Percentiles rank a stretch among this genome's conserved stretches.
Evolutionary conservation across 2,113 vertebrate genomes (phyloP).

Genomic region (Oryzias celebensis): DNA sequence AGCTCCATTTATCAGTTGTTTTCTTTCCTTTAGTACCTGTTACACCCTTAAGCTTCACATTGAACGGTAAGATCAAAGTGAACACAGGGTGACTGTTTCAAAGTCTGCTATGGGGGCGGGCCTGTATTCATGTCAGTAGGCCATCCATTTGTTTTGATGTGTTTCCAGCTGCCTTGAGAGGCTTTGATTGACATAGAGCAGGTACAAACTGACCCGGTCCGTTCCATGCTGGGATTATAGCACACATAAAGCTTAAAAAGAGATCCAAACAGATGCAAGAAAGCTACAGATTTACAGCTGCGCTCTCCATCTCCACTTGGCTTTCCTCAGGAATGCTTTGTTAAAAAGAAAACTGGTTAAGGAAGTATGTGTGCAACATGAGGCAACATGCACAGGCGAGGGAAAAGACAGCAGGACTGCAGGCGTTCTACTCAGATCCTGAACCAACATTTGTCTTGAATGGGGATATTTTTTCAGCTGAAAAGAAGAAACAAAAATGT

Average conservation of each 20-base stretch:
- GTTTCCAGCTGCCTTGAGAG: constrained; percentile 24
- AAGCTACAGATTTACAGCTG: constrained; percentile 13
- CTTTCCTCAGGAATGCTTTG: constrained; percentile 24
- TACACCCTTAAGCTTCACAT: no score
- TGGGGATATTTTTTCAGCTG: not conserved
- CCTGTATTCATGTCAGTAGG: constrained; percentile 49
- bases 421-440: not conserved
- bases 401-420: not conserved
- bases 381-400: constrained; percentile 12
- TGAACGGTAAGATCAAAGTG: not conserved
- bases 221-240: constrained; percentile 31
- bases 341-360: constrained; percentile 1
- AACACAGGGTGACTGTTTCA: not conserved
- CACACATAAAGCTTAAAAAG: constrained; percentile 11
- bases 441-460: no score
- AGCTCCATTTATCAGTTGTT: no score
- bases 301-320: constrained; percentile 20
- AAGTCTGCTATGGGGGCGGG: not conserved
- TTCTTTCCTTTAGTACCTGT: no score
- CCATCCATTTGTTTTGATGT: constrained; percentile 9
- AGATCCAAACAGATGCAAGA: constrained; percentile 20
- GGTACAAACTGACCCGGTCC: not conserved
- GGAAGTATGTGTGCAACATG: constrained; percentile 4
- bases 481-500: not conserved
- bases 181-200: constrained; percentile 41